These are phyloP conservation scores for Aporrectodea caliginosa DNA, from an alignment of 1,140 invertebrate genomes.

Conservation along the genomic window DNA sequence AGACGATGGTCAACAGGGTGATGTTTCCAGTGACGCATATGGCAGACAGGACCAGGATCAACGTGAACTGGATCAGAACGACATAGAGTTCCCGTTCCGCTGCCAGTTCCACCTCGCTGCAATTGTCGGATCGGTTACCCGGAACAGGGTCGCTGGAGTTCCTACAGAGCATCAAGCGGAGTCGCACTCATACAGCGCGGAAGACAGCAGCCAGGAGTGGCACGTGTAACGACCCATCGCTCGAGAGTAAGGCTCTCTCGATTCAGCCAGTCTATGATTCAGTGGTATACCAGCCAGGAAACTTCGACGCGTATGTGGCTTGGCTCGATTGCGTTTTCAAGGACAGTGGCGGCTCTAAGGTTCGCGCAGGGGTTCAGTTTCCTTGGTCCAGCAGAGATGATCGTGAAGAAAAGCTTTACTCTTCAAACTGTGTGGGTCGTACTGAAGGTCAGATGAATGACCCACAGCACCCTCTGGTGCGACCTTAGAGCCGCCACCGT, in stretches of 20 bases:
- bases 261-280: not conserved
- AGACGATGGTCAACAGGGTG: not conserved
- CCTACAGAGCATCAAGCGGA: not conserved
- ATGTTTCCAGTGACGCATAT: not conserved
- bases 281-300: not conserved
- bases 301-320: not conserved
- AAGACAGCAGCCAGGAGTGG: no score
- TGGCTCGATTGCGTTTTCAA: not conserved
- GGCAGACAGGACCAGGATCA: not conserved
- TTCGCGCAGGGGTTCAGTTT: not conserved
- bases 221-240: no score
- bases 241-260: no score
- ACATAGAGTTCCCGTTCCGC: not conserved
- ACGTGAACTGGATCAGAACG: not conserved
- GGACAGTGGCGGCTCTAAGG: not conserved
- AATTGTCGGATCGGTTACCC: no score
- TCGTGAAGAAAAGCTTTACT: not conserved
- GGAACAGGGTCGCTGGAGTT: not conserved
- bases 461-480: not conserved
- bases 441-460: not conserved
- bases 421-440: not conserved
- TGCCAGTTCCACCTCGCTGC: not conserved
- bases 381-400: not conserved
- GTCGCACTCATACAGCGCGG: not conserved
- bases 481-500: not conserved